These are phyloP conservation scores for Phortica magna DNA, from an alignment of 2,888 invertebrate genomes.

Conservation along the genomic window DNA sequence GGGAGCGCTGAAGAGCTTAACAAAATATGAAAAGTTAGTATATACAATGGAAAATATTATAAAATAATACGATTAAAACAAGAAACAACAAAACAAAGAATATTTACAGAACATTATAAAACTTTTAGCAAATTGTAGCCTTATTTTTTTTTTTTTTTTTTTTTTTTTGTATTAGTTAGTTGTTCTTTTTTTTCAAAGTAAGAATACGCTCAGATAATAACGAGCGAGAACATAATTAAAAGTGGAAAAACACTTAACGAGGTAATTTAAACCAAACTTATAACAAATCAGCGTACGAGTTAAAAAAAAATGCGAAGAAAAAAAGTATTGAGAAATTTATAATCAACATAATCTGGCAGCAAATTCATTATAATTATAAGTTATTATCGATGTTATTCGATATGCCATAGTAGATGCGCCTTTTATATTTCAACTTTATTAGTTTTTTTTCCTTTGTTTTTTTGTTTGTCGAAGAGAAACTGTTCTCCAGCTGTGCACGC, in stretches of 20 bases:
- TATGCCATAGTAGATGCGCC: neutral
- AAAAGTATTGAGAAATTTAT: neutral
- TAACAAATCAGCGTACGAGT: neutral
- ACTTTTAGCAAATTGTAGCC: too few relatives aligned
- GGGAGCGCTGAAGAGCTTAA: too few relatives aligned
- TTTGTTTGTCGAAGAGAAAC: neutral
- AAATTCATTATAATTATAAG: neutral
- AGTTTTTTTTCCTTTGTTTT: conserved; percentile 19
- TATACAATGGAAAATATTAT: too few relatives aligned
- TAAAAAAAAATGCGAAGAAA: neutral
- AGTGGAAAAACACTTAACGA: neutral
- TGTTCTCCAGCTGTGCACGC: neutral
- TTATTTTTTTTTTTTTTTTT: too few relatives aligned
- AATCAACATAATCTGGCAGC: neutral
- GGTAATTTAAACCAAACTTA: neutral
- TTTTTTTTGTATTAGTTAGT: too few relatives aligned
- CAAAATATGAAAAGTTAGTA: too few relatives aligned
- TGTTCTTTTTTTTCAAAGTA: too few relatives aligned
- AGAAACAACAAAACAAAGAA: too few relatives aligned
- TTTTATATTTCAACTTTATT: neutral
- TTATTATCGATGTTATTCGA: neutral
- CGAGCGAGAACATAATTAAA: too few relatives aligned
- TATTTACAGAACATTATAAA: too few relatives aligned
- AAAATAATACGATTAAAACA: too few relatives aligned
- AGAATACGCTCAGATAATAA: too few relatives aligned